Percentiles rank a stretch among this genome's conserved stretches.
Evolutionary conservation across 2,888 invertebrate species (phyloP).

Genomic region (Brachyptera risi): DNA sequence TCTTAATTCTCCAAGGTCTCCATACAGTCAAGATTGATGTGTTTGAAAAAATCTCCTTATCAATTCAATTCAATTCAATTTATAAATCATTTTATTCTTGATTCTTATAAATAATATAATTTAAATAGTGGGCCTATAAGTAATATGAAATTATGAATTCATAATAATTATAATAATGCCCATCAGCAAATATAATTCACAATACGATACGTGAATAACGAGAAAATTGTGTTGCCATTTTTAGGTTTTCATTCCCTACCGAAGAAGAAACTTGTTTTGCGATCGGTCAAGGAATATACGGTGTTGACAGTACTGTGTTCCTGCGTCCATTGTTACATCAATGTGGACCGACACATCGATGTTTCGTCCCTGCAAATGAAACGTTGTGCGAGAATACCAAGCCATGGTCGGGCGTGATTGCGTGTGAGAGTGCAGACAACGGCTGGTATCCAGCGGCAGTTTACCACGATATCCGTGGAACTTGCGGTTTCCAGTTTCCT

Average conservation of each 20-base stretch:
- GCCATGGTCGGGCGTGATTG: slow-evolving; percentile 65
- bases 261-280: slow-evolving; percentile 57
- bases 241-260: slow-evolving; percentile 4
- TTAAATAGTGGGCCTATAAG: no score
- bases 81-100: no score
- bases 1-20: no score
- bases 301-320: slow-evolving; percentile 51
- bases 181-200: no score
- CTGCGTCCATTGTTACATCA: slow-evolving; percentile 49
- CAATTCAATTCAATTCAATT: no score
- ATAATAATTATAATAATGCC: no score
- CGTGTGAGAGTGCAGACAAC: slow-evolving; percentile 55
- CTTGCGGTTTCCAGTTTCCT: slow-evolving; percentile 44
- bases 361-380: slow-evolving; percentile 48
- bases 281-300: slow-evolving; percentile 52
- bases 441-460: slow-evolving; percentile 72
- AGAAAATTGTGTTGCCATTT: no score
- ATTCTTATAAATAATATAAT: no score
- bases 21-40: no score
- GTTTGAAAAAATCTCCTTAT: no score
- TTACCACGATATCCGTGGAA: slow-evolving; percentile 52
- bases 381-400: slow-evolving; percentile 44
- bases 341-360: slow-evolving; percentile 53
- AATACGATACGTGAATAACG: no score
- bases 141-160: no score